phyloP scores from a whole-genome alignment of 1,140 invertebrate genomes.

The Drosophila sucinea region DNA sequence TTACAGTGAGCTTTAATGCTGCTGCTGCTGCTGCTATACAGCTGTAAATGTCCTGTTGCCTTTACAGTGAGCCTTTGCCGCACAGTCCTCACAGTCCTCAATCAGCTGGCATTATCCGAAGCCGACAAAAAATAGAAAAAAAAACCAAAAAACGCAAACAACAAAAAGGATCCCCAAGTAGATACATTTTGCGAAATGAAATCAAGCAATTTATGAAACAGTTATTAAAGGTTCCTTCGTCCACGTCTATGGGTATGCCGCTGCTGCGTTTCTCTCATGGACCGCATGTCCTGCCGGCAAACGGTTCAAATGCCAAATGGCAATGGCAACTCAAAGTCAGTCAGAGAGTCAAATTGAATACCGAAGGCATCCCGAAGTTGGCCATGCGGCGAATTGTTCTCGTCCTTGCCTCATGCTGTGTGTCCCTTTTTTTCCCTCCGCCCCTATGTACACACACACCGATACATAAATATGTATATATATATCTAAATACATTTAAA shows the following conservation, averaged over 20 bases:
- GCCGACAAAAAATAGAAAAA: neutral
- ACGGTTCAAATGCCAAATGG: conserved; percentile 4
- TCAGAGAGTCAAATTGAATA: conserved; percentile 9
- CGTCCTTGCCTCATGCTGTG: conserved; percentile 5
- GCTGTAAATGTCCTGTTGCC: conserved; percentile 9
- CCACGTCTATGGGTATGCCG: neutral
- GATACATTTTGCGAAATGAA: neutral
- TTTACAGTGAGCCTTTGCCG: neutral
- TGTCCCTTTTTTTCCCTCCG: neutral
- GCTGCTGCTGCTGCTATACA: neutral
- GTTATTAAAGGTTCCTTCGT: neutral
- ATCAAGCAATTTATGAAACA: conserved; percentile 4
- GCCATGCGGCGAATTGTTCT: conserved; percentile 5
- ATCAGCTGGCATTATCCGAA: too few relatives aligned
- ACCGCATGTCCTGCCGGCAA: conserved; percentile 1
- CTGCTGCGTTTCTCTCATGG: neutral
- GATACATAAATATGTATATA: neutral
- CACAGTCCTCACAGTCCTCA: too few relatives aligned
- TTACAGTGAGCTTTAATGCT: conserved; percentile 11
- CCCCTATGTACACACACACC: too few relatives aligned
- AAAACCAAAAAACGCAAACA: neutral
- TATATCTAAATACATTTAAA: neutral
- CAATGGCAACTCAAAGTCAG: neutral
- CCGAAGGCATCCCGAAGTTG: conserved; percentile 12
- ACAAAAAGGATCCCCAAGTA: too few relatives aligned